These are phyloP conservation scores for Orchesellides sinensis DNA, from an alignment of 2,888 invertebrate genomes.

Conservation along the genomic window DNA sequence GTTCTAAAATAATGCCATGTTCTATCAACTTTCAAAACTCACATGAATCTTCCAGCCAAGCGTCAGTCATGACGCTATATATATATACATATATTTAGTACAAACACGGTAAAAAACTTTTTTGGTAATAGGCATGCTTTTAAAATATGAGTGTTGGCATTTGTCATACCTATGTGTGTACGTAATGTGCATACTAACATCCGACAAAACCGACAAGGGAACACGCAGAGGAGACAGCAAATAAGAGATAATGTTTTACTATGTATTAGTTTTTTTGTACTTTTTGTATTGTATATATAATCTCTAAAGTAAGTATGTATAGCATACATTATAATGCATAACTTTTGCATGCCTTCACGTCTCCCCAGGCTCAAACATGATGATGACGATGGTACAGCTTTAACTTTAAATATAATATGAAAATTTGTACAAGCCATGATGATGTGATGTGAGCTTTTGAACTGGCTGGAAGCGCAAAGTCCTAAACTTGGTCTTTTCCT, in stretches of 20 bases:
- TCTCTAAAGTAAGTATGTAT: background rate
- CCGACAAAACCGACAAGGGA: constrained; percentile 53
- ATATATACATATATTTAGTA: background rate
- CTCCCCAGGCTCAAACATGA: constrained; percentile 40
- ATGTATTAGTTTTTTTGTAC: background rate
- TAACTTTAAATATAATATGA: constrained; percentile 32
- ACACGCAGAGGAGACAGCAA: constrained; percentile 48
- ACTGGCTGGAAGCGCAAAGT: constrained; percentile 41
- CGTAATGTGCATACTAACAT: constrained; percentile 8
- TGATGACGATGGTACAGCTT: constrained; percentile 27
- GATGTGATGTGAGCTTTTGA: constrained; percentile 19
- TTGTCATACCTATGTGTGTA: background rate
- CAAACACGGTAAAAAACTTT: background rate
- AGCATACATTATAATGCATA: constrained; percentile 16
- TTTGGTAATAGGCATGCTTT: background rate
- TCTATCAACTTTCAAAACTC: constrained; percentile 41
- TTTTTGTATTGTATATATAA: too few species aligned
- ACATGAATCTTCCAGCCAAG: constrained; percentile 39
- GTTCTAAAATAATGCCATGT: constrained; percentile 43
- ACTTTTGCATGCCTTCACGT: constrained; percentile 62
- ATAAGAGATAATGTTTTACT: constrained; percentile 26
- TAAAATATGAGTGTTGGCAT: background rate
- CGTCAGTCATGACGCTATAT: background rate
- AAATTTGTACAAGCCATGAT: background rate
- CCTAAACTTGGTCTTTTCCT: constrained; percentile 21